Evolutionary conservation across 2,113 vertebrate species (phyloP), one percentile per base, ranked within the genome.

Genomic region (Leucopternis melanops): DNA sequence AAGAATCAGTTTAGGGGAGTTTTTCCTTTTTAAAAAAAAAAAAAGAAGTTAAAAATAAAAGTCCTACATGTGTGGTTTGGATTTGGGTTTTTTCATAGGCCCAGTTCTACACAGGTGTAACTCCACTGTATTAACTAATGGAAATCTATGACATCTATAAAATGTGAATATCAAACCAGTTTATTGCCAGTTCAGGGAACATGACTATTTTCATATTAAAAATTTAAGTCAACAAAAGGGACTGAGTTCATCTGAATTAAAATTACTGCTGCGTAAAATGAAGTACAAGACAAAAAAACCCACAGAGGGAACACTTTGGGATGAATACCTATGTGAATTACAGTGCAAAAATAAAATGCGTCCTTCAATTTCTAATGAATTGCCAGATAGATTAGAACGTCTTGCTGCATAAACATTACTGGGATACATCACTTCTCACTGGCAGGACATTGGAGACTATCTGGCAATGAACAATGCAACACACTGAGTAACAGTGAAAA

Each of bases 191-290:
- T 82, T 89, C 62, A 63, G 83, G 77, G 65, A 84, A 73, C 67
- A 63, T 10, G 86, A 40, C n/a, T 67, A 34, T 50, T 87, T 63
- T 84, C 34, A 69, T 63, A 75, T 6, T 79, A 47, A 86, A 96
- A 93, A 74, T 29, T 59, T 85, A 92, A 86, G 44, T 86, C 62
- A 81, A 88, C 47, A 62, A 74, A 86, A 75, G 57, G 40, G 81
- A 96, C 81, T 29, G 27, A 52, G 10, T 57, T 92, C 8, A 91
- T 78, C 52, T 69, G 86, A 93, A 96, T 95, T 89, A 89, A 95
- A 96, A 92, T 52, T 44, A 72, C 45, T 71, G 78, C 66, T 77
- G 58, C 1, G 2, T 58, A 94, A 94, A 95, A 91, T 45, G 6
- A 90, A 92, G 55, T 44, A 74, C 10, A 52, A 69, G 57, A 45